Conservation (phyloP, 2,113 vertebrate species). For the Cryptotis parvus region DNA sequence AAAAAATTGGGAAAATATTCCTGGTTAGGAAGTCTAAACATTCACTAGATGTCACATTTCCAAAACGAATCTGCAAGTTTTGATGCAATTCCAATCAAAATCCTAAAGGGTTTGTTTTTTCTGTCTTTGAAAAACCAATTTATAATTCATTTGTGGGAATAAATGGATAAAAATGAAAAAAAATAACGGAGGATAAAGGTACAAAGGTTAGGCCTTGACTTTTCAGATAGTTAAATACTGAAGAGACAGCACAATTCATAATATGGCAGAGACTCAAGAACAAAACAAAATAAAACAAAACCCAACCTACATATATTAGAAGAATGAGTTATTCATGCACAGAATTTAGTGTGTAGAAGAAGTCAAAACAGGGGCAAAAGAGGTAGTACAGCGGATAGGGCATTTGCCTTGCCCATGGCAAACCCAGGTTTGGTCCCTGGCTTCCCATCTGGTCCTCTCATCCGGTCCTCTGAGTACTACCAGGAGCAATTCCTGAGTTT, state of each 20-base stretch:
- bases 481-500: no score
- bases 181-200: not conserved
- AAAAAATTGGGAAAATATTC: not conserved
- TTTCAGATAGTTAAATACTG: not conserved
- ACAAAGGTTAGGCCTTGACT: not conserved
- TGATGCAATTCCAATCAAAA: not conserved
- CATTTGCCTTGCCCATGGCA: no score
- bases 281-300: no score
- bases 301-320: not conserved
- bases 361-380: no score
- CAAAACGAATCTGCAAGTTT: not conserved
- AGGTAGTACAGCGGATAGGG: no score
- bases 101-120: not conserved
- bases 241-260: not conserved
- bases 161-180: constrained; percentile 8
- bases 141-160: not conserved
- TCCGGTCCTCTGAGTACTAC: no score
- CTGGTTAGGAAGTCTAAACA: constrained; percentile 15
- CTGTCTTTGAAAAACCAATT: constrained; percentile 12
- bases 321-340: not conserved
- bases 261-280: not conserved
- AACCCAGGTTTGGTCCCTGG: no score
- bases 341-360: not conserved
- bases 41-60: not conserved
- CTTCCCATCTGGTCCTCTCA: no score